phyloP scores from a whole-genome alignment of 2,113 vertebrate genomes.

The Labeo rohita region DNA sequence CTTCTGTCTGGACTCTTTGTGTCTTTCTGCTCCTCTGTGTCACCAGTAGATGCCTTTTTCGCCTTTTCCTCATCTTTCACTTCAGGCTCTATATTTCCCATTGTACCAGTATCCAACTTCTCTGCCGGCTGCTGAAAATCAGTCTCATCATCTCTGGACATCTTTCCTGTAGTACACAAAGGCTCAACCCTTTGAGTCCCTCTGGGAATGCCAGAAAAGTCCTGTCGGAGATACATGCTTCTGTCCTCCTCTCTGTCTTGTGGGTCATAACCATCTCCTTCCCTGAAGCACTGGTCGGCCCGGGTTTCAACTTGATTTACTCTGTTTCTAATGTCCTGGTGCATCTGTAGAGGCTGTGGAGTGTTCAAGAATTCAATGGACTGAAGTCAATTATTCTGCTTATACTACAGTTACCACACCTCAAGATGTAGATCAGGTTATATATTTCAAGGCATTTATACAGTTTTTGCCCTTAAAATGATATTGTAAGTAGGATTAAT shows the following conservation, averaged over 20 bases:
- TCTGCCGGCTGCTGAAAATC: conserved; percentile 32
- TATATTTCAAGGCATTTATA: no score
- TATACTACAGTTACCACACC: no score
- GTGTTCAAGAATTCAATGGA: no score
- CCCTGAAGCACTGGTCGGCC: conserved; percentile 5
- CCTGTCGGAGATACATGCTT: no score
- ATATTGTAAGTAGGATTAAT: no score
- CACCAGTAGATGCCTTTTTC: neutral
- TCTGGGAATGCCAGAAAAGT: neutral
- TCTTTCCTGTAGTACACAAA: conserved; percentile 42
- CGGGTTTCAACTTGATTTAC: neutral
- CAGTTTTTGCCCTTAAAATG: no score
- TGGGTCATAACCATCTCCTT: conserved; percentile 49
- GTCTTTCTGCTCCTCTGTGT: neutral
- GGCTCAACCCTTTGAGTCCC: conserved; percentile 60
- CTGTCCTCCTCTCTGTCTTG: no score
- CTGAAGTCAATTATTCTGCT: no score
- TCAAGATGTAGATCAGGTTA: no score
- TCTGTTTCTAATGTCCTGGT: neutral
- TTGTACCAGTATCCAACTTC: conserved; percentile 43
- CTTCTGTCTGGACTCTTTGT: neutral
- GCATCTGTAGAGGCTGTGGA: neutral
- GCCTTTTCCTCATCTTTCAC: conserved; percentile 20
- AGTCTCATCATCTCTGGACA: conserved; percentile 56
- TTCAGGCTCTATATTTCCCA: conserved; percentile 12